Evolutionary conservation across 2,888 invertebrate genomes (phyloP), one percentile per base, ranked within the genome.

Genomic region (Drosophila formosana): DNA sequence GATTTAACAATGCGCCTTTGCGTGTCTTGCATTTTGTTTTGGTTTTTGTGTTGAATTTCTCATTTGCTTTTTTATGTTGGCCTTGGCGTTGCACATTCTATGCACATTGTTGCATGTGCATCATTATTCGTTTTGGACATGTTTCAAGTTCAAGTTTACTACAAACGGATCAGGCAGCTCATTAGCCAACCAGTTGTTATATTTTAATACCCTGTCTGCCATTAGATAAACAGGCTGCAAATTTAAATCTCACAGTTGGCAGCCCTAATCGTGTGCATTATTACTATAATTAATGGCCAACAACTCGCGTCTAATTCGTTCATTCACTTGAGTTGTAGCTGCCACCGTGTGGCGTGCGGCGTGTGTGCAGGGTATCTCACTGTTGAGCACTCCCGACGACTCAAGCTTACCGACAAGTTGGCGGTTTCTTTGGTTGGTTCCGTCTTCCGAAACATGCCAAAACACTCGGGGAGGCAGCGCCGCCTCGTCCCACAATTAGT

Each of bases 71-170:
- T 18, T 45, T 25, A 9, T 32, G 26, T 25, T 50, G 51, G 18
- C 61, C 45, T 53, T 81, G 46, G 53, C 56, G 55, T 39, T 45
- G 70, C 61, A 41, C 55, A 73, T 72, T 80, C 65, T 73, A 55
- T 60, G 58, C 45, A 60, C 52, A 68, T 66, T 75, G 79, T 72
- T 81, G 81, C 83, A 75, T 69, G 83, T 57, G 67, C 70, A 50
- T 25, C 65, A 45, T 56, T 49, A 49, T 32, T 49, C 46, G 46
- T 62, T 65, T 72, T 61, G 67, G 74, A 60, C 66, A 63, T 56
- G 58, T 62, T 71, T 88, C 88, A 85, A 85, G 85, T 85, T 85
- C 89, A 85, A 89, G 89, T 89, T 85, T 75, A 77, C 51, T 30
- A 51, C 50, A 13, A 26, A 5, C 46, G 9, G 9, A n/a, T 26